These are phyloP conservation scores for Notiomystis cincta DNA, from an alignment of 2,113 vertebrate species.

Conservation along the genomic window DNA sequence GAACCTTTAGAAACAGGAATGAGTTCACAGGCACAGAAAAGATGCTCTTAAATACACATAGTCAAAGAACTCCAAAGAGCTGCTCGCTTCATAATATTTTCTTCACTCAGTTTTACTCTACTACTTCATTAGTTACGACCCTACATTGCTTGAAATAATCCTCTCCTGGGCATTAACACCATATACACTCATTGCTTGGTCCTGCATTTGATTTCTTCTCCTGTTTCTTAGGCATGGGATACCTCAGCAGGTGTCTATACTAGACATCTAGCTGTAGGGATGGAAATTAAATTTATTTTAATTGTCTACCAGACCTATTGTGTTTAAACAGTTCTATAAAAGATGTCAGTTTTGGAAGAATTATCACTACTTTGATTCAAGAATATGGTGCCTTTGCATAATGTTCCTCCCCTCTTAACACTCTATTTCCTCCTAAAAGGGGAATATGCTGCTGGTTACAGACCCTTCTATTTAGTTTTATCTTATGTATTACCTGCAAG, in stretches of 20 bases:
- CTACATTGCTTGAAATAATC: background rate
- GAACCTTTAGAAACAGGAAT: background rate
- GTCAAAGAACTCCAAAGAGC: background rate
- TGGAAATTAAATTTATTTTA: background rate
- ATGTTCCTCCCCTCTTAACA: background rate
- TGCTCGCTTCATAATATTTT: background rate
- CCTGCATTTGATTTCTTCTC: background rate
- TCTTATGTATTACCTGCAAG: background rate
- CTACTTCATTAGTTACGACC: background rate
- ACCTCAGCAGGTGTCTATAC: background rate
- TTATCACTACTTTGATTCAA: background rate
- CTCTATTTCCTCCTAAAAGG: background rate
- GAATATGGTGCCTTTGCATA: background rate
- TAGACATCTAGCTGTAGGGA: background rate
- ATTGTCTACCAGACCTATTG: background rate
- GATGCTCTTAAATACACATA: background rate
- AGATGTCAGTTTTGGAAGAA: background rate
- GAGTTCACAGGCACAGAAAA: background rate
- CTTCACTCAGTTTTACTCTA: background rate
- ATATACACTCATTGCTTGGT: background rate
- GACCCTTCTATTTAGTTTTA: background rate
- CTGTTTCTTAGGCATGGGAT: background rate
- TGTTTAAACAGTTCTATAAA: background rate
- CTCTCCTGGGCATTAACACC: background rate
- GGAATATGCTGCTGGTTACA: background rate